A percentile compares a stretch with the other conserved stretches of the same genome.
Evolutionary conservation across 2,797 vertebrate genomes (phyloP).

Genomic region (Ceryle rudis): DNA sequence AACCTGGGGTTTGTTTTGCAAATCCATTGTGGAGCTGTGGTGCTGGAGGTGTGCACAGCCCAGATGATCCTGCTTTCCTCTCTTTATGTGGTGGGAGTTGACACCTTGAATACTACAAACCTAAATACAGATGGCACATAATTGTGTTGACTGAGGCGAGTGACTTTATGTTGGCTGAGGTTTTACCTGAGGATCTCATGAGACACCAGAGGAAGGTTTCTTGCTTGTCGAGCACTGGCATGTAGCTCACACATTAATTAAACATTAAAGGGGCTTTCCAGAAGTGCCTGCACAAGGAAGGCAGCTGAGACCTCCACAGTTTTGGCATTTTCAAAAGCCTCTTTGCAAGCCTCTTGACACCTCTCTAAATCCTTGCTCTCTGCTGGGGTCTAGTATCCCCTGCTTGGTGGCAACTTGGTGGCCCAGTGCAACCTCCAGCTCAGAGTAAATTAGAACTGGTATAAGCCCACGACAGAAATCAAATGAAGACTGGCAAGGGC

Average conservation of each 20-base stretch:
- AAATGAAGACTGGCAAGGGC: background rate
- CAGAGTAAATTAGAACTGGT: background rate
- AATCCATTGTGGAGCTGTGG: background rate
- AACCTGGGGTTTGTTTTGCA: accelerated
- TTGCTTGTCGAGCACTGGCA: background rate
- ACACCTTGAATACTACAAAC: background rate
- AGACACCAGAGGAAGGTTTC: background rate
- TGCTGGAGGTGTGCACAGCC: background rate
- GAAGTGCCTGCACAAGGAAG: background rate
- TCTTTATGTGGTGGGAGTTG: background rate
- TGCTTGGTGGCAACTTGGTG: background rate
- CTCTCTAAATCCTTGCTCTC: background rate
- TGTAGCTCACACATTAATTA: background rate
- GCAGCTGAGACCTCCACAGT: background rate
- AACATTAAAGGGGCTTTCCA: background rate
- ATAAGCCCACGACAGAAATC: background rate
- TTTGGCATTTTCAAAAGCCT: background rate
- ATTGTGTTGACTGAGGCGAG: background rate
- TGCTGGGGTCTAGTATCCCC: background rate
- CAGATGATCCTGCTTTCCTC: background rate
- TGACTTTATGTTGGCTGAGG: background rate
- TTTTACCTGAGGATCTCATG: background rate
- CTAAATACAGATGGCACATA: background rate
- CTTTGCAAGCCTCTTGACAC: background rate
- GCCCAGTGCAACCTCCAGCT: background rate